Base-by-base conservation (phyloP, 2,797 vertebrate genomes). In the Cynopterus sphinx region DNA sequence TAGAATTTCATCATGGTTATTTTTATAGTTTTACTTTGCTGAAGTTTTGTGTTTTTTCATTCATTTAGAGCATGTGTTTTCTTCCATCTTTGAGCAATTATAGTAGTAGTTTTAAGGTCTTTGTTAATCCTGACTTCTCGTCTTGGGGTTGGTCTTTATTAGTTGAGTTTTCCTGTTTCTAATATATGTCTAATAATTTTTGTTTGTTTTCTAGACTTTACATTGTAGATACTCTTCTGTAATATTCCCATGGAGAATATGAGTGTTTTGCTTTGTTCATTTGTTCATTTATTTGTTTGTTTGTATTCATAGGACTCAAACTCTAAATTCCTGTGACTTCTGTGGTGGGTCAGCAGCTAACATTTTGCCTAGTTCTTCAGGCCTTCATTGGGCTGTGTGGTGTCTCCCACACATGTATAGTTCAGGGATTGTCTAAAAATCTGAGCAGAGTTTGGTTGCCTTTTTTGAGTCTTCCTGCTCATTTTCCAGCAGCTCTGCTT, bases 311-410 rank as follows among this genome's bases (percentile, higher is more conserved):
- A 46, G 36, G 59, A 61, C 68, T 70, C 26, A 71, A 31, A 28
- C 61, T 90, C 24, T 51, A 67, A 43, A 57, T 92, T 85, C 31
- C 55, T 55, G 6, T 77, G 19, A 43, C 73, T 77, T 89, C 22
- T 70, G 22, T 93, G 41, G 36, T 88, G 39, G 26, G 19, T 88
- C 71, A 81, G 51, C 39, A 74, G 63, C 31, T 84, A 46, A 82
- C 31, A 73, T 87, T 93, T 55, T 93, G 70, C 63, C 78, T 51
- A 75, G 65, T 92, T 89, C 55, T 95, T 77, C 75, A 39, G 71
- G 51, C 39, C 8, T 82, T 96, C 94, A 26, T 84, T 43, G n/a
- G 41, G 24, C 31, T 88, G 6, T 77, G 75, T 78, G 46, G 28
- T 43, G 26, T 63, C 12, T 15, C 46, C 19, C 59, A 70, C 33